Conservation (phyloP, 1,140 invertebrate species). For the Macrobrachium rosenbergii region DNA sequence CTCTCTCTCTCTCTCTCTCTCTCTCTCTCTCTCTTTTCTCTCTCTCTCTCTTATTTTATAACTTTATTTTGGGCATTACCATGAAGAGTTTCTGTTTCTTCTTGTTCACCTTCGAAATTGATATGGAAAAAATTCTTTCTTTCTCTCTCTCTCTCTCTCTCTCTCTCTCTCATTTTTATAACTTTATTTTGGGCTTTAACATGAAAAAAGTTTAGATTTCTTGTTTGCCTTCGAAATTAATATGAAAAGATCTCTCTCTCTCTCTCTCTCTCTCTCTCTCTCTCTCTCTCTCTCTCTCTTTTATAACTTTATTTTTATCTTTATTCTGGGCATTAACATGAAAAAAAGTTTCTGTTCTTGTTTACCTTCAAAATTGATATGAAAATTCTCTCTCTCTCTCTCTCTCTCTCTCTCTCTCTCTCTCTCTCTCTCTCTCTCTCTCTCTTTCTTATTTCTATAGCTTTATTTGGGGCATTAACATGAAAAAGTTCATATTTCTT, state of each 20-base stretch:
- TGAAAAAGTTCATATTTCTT: no score
- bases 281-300: no score
- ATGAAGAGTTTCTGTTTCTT: no score
- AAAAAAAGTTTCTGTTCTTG: no score
- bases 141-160: conserved; percentile 6
- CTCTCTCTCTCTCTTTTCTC: conserved; percentile 26
- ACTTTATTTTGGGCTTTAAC: background rate
- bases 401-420: background rate
- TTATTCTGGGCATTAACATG: no score
- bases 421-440: conserved; percentile 22
- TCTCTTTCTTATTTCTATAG: background rate
- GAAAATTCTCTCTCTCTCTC: conserved; percentile 19
- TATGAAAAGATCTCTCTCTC: no score
- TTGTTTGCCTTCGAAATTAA: no score
- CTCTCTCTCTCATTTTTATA: background rate
- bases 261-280: no score
- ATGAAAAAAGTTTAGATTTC: no score
- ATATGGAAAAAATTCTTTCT: background rate
- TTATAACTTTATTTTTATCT: no score
- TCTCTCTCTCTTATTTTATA: conserved; percentile 30
- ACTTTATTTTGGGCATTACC: background rate
- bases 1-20: conserved; percentile 1
- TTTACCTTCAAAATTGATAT: no score
- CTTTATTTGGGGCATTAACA: background rate
- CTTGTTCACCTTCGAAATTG: no score